Percentiles rank a stretch among this genome's conserved stretches.
These are phyloP conservation scores for Drosophila colorata DNA, from an alignment of 2,888 invertebrate species.

Conservation along the genomic window DNA sequence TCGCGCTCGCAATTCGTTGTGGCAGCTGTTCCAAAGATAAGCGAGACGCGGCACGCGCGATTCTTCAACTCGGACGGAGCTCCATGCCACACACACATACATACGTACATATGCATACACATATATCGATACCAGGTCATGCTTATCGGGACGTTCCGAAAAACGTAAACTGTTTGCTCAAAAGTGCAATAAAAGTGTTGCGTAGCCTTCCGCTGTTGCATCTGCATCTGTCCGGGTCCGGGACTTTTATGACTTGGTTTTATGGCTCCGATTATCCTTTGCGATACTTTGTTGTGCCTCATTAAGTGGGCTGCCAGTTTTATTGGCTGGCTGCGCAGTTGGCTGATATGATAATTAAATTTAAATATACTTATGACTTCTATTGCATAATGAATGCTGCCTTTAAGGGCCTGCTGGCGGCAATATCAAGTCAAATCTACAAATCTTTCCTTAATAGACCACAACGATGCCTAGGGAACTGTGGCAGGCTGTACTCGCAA, in stretches of 20 bases:
- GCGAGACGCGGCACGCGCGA: conserved; percentile 63
- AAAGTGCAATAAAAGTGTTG: conserved; percentile 64
- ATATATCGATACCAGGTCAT: conserved; percentile 17
- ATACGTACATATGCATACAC: too few relatives aligned
- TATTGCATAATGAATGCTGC: conserved; percentile 28
- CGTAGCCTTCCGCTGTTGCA: conserved; percentile 68
- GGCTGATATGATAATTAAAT: conserved; percentile 48
- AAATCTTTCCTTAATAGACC: conserved; percentile 47
- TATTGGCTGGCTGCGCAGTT: conserved; percentile 29
- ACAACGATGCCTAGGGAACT: conserved; percentile 24
- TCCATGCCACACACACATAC: conserved; percentile 4
- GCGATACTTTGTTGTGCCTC: conserved; percentile 60
- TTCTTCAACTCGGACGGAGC: conserved; percentile 16
- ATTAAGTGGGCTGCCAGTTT: conserved; percentile 51
- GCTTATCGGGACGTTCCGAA: conserved; percentile 36
- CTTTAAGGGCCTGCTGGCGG: conserved; percentile 17
- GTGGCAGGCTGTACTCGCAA: conserved; percentile 29
- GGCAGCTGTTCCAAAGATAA: conserved; percentile 71
- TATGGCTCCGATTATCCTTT: conserved; percentile 62
- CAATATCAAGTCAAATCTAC: conserved; percentile 30
- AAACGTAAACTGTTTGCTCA: conserved; percentile 56
- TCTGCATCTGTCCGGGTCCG: conserved; percentile 59
- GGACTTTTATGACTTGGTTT: conserved; percentile 53
- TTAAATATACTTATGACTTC: conserved; percentile 42
- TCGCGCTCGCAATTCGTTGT: conserved; percentile 34